Evolutionary conservation across 2,888 invertebrate species (phyloP), one percentile per base, ranked within the genome.

Genomic region (Agrilus mali): DNA sequence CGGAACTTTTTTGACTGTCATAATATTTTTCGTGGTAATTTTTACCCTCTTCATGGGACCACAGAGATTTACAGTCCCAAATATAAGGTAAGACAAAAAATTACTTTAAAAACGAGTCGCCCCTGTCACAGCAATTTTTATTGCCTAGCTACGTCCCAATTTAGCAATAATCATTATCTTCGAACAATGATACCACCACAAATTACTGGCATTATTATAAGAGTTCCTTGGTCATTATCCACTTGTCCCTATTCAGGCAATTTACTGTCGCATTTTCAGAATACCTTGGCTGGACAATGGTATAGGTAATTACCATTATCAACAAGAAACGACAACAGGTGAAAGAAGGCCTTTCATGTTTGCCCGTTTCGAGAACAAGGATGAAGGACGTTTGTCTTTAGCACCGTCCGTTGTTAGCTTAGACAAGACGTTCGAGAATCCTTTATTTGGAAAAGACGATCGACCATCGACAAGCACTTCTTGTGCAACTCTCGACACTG

Each of bases 371-470:
- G 55, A 57, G 33, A 57, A 54, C 15, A 54, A 50, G 6, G 59
- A 59, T 4, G 50, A 55, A 38, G 54, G 55, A 6, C 48, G 52
- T 6, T 52, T 58, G 32, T 60, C 60, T 2, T 47, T 55, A 10
- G 51, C 52, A 4, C 55, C 58, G 1, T 61, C 61, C 6, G 44
- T 60, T 8, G 36, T 54, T 13, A 56, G 54, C 47, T 46, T 62
- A 38, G 52, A 55, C 8, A 55, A 52, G 35, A 50, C 59, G 2
- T 61, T 61, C 42, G 60, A 60, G 36, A 62, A 61, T 48, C 61
- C 62, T 2, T 47, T 59, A 54, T 60, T 53, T 43, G 55, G 55
- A 8, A 47, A 35, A 41, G 39, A 44, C 46, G 42, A 2, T 40
- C 47, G 7, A 45, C 47, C 10, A 39, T 41, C 27, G 31, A 12